Evolutionary conservation across 2,797 vertebrate species (phyloP).

Genomic region (Sebastes dallii): DNA sequence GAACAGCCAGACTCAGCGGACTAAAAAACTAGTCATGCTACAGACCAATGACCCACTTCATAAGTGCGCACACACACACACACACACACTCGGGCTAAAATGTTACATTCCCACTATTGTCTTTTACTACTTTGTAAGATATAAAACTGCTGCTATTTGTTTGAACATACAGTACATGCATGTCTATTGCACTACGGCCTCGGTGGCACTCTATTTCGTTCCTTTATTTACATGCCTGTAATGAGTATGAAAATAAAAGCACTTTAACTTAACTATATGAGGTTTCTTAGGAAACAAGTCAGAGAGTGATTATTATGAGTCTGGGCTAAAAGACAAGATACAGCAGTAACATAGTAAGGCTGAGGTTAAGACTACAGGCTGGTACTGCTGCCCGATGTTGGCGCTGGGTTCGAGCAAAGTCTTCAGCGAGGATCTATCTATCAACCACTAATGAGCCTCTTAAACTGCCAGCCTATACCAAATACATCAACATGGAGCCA

Average conservation of each 20-base stretch:
- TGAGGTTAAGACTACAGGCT: slow-evolving; percentile 21
- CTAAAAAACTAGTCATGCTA: not conserved
- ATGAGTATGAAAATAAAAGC: not conserved
- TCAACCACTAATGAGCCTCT: slow-evolving; percentile 54
- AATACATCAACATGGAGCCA: slow-evolving; percentile 37
- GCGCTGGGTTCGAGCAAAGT: not conserved
- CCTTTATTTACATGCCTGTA: not conserved
- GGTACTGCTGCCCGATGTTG: slow-evolving; percentile 2
- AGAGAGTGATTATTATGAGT: slow-evolving; percentile 19
- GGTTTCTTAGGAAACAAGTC: slow-evolving; percentile 13
- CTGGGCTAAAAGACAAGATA: slow-evolving; percentile 11
- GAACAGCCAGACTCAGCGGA: not conserved
- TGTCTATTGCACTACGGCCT: not conserved
- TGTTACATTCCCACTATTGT: not conserved
- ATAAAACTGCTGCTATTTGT: not conserved
- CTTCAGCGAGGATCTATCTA: slow-evolving; percentile 34
- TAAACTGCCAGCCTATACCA: slow-evolving; percentile 26
- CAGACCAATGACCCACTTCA: not conserved
- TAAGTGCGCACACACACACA: not conserved
- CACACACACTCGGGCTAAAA: not conserved
- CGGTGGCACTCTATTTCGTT: not conserved
- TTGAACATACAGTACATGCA: not conserved
- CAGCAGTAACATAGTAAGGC: slow-evolving; percentile 4
- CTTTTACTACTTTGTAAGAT: not conserved
- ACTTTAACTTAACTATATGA: not conserved